Evolutionary conservation across 2,888 invertebrate species (phyloP), one percentile per base, ranked within the genome.

Genomic region (Tiliacea aurago): DNA sequence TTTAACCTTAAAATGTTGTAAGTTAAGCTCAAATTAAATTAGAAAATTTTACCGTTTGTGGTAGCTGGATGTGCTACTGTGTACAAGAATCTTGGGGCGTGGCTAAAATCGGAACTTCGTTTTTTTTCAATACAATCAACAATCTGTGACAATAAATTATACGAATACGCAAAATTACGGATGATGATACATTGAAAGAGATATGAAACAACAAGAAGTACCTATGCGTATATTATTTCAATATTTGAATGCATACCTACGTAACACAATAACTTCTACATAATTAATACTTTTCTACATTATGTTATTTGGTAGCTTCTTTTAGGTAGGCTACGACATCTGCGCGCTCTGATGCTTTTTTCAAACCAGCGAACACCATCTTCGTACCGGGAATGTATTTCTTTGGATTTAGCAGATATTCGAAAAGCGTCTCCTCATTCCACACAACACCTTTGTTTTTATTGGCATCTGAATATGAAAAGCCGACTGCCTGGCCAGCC

Each of bases 371-470:
- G 91, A 99, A 99, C 91, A 99, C 98, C 99, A 99, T 99, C 95
- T 99, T 99, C 83, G 99, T 99, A 86, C 99, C 99, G 73, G 99
- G 99, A 97, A 99, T 99, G 96, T 98, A 99, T 95, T 99, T 99
- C 97, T 99, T 99, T 80, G 99, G 99, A 94, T 99, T 99, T 94
- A 99, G 99, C 89, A 99, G 97, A 96, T 99, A 99, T 90, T 98
- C 98, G 91, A 98, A 99, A 23, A 99, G 97, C 0, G 99, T 99
- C 78, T 99, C 99, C 76, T 98, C 98, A 90, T 96, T 97, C 99
- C 99, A 99, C 86, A 98, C 98, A 91, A 99, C 99, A 86, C 98
- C 99, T 98, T 81, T 81, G 1, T 4, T 37, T 47, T 62, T 81
- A 68, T 83, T 83, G 37, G 74, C 83, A 0, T 83, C 81, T 68